Percentiles rank a stretch among this genome's conserved stretches.
phyloP scores from a whole-genome alignment of 2,888 invertebrate species.

The Hirtodrosophila confusa region DNA sequence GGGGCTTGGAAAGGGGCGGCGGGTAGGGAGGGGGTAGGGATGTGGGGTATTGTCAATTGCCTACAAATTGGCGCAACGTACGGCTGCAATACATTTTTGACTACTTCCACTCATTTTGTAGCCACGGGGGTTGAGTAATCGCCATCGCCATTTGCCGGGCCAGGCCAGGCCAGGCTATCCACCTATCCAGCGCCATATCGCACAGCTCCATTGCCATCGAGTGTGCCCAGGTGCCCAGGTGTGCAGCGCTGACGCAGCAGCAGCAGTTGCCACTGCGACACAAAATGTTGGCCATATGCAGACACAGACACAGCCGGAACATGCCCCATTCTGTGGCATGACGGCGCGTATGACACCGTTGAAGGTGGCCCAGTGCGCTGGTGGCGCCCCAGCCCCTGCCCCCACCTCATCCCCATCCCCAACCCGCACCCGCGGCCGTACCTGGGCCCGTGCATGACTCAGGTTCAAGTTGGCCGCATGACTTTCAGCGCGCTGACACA shows the following conservation, averaged over 20 bases:
- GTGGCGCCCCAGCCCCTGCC: conserved; percentile 41
- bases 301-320: conserved; percentile 31
- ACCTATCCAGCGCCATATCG: conserved; percentile 39
- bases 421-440: not conserved
- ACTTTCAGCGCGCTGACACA: conserved; percentile 65
- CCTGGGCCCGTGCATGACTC: conserved; percentile 68
- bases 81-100: conserved; percentile 51
- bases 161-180: conserved; percentile 16
- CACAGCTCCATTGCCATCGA: conserved; percentile 56
- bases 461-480: conserved; percentile 77
- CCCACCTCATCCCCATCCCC: conserved; percentile 9
- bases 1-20: not conserved
- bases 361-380: conserved; percentile 68
- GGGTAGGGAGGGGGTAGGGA: not conserved
- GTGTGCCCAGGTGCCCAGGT: conserved; percentile 66
- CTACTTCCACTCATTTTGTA: conserved; percentile 42
- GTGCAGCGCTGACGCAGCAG: conserved; percentile 53
- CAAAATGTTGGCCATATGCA: conserved; percentile 53
- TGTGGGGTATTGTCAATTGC: conserved; percentile 59
- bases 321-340: conserved; percentile 69
- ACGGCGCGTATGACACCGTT: conserved; percentile 63
- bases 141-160: conserved; percentile 26
- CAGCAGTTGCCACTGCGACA: conserved; percentile 46
- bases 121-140: conserved; percentile 74
- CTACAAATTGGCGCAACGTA: conserved; percentile 67